phyloP scores from a whole-genome alignment of 1,140 invertebrate genomes.

The Drosophila oshimai region DNA sequence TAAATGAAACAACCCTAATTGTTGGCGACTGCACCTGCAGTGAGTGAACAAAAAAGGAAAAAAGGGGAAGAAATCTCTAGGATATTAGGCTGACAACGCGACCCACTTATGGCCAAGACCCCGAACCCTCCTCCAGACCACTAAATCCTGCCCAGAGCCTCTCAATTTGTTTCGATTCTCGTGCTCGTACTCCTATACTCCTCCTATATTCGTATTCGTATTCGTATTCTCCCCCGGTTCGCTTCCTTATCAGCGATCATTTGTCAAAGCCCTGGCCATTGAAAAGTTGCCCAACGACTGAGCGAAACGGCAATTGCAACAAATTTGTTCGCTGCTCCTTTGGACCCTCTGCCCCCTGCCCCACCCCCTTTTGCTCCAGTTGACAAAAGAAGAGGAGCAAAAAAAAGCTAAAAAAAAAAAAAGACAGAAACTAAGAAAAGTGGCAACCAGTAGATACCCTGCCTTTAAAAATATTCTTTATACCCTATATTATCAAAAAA shows the following conservation, averaged over 20 bases:
- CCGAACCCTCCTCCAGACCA: too few species aligned
- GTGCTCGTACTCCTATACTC: too few species aligned
- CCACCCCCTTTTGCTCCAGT: background rate
- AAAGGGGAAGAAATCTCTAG: background rate
- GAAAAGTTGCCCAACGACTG: slow-evolving; percentile 32
- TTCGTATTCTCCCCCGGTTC: slow-evolving; percentile 5
- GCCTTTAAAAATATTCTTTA: too few species aligned
- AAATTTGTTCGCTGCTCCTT: slow-evolving; percentile 42
- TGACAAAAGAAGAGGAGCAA: slow-evolving; percentile 8
- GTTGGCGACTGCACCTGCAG: background rate
- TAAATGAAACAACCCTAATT: background rate
- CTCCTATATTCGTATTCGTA: too few species aligned
- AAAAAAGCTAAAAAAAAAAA: background rate
- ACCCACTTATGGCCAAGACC: slow-evolving; percentile 15
- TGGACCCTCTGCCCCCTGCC: background rate
- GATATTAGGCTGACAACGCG: background rate
- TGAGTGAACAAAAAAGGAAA: background rate
- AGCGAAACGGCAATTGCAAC: slow-evolving; percentile 45
- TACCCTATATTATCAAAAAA: too few species aligned
- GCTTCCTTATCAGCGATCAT: slow-evolving; percentile 52
- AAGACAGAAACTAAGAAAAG: background rate
- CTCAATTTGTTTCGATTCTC: slow-evolving; percentile 15
- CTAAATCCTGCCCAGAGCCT: background rate
- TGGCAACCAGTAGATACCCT: background rate
- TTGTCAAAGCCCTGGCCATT: slow-evolving; percentile 42